Conservation (phyloP, 2,797 vertebrate species). For the Brachyrhaphis roseni region DNA sequence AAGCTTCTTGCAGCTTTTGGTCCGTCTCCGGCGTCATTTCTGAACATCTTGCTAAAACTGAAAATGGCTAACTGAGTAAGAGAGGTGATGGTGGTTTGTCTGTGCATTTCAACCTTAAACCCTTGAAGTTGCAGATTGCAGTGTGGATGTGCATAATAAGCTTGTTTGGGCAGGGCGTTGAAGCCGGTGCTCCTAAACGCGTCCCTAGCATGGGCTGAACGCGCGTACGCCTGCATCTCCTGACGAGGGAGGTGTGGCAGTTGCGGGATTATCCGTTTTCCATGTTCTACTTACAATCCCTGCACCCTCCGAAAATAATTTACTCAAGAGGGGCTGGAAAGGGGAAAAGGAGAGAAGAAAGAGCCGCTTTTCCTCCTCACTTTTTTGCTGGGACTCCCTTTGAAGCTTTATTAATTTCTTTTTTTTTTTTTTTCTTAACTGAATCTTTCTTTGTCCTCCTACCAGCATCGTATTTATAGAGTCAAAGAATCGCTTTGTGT, state of each 20-base stretch:
- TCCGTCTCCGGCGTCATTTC: neutral
- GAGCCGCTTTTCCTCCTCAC: constrained; percentile 26
- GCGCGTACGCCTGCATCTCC: constrained; percentile 37
- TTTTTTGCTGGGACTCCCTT: constrained; percentile 31
- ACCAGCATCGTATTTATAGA: constrained; percentile 70
- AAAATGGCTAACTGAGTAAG: neutral
- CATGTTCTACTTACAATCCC: constrained; percentile 60
- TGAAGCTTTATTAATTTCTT: constrained; percentile 43
- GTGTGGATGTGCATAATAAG: neutral
- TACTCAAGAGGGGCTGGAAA: neutral
- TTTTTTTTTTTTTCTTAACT: constrained; percentile 13
- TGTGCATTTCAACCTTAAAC: neutral
- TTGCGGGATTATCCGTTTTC: constrained; percentile 62
- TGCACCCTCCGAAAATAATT: constrained; percentile 43
- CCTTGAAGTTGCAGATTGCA: neutral
- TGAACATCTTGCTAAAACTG: neutral
- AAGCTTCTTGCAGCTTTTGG: neutral
- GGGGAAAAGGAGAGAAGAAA: neutral
- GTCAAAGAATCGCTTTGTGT: constrained; percentile 77
- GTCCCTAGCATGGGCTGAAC: constrained; percentile 36
- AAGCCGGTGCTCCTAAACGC: neutral
- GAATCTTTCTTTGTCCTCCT: constrained; percentile 66
- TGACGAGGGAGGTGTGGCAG: constrained; percentile 45
- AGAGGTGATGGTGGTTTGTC: neutral
- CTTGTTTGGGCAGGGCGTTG: neutral